Evolutionary conservation across 53 echinoderm and acorn worm genomes (phyloP).

Genomic region (Luidia sarsii): DNA sequence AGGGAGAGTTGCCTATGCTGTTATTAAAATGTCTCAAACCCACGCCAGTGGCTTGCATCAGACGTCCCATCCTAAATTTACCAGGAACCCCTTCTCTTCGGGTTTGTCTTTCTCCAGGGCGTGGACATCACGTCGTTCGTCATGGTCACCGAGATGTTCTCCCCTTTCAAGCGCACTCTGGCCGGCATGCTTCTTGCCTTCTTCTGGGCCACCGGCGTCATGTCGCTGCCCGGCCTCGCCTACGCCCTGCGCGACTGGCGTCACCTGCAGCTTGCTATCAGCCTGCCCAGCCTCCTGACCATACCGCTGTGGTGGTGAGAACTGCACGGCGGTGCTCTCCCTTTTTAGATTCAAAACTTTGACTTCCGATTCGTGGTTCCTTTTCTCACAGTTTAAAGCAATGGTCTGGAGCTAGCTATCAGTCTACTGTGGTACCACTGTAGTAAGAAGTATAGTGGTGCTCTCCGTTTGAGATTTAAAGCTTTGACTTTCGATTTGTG

Average conservation of each 20-base stretch:
- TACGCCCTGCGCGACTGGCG: slow-evolving; percentile 77
- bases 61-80: not conserved
- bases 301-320: slow-evolving; percentile 79
- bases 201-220: slow-evolving; percentile 88
- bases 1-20: too few species aligned
- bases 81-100: not conserved
- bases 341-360: too few species aligned
- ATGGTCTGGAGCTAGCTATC: too few species aligned
- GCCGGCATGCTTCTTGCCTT: slow-evolving; percentile 82
- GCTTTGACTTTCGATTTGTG: too few species aligned
- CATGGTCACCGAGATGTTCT: slow-evolving; percentile 92
- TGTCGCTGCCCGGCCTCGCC: slow-evolving; percentile 79
- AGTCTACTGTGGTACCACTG: too few species aligned
- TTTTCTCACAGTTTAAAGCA: too few species aligned
- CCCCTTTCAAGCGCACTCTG: slow-evolving; percentile 68
- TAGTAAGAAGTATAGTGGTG: too few species aligned
- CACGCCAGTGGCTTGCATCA: not conserved
- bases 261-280: slow-evolving; percentile 83
- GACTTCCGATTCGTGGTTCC: too few species aligned
- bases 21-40: too few species aligned
- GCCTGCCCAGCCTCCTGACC: slow-evolving; percentile 71
- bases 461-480: too few species aligned
- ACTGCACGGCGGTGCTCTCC: not conserved
- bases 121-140: slow-evolving; percentile 89
- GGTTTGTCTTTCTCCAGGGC: slow-evolving; percentile 55